phyloP scores from a whole-genome alignment of 2,888 invertebrate species.

The Petrolisthes manimaculis region DNA sequence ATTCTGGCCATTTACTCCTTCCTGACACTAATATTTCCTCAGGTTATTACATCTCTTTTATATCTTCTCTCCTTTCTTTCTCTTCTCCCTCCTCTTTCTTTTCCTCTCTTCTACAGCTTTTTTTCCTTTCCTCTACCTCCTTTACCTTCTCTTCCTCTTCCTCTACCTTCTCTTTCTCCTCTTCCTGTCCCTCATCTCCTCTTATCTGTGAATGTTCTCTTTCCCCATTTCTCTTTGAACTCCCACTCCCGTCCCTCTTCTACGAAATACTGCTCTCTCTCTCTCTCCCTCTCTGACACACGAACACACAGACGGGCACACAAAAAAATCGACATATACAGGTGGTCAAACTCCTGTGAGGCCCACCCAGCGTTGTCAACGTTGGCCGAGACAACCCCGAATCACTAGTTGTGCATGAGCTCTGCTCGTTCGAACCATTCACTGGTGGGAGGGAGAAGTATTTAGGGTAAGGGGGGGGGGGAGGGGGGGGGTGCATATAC shows the following conservation, averaged over 20 bases:
- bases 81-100: not conserved
- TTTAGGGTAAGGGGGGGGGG: too few species aligned
- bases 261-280: slow-evolving; percentile 81
- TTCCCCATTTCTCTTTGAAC: not conserved
- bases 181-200: slow-evolving; percentile 73
- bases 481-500: too few species aligned
- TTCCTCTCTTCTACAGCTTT: slow-evolving; percentile 68
- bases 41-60: not conserved
- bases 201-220: not conserved
- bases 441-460: too few species aligned
- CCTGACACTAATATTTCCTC: not conserved
- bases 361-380: too few species aligned
- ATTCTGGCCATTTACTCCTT: not conserved
- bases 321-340: not conserved
- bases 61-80: not conserved
- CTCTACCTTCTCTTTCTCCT: slow-evolving; percentile 70
- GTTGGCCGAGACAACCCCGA: too few species aligned
- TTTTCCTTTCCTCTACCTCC: slow-evolving; percentile 71
- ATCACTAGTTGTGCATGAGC: too few species aligned
- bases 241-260: slow-evolving; percentile 77
- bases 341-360: too few species aligned
- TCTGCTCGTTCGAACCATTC: too few species aligned
- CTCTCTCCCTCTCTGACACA: slow-evolving; percentile 74
- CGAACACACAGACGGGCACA: slow-evolving; percentile 71
- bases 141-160: slow-evolving; percentile 69